Evolutionary conservation across 2,888 invertebrate genomes (phyloP), one percentile per base, ranked within the genome.

Genomic region (Drosophila ustulata): DNA sequence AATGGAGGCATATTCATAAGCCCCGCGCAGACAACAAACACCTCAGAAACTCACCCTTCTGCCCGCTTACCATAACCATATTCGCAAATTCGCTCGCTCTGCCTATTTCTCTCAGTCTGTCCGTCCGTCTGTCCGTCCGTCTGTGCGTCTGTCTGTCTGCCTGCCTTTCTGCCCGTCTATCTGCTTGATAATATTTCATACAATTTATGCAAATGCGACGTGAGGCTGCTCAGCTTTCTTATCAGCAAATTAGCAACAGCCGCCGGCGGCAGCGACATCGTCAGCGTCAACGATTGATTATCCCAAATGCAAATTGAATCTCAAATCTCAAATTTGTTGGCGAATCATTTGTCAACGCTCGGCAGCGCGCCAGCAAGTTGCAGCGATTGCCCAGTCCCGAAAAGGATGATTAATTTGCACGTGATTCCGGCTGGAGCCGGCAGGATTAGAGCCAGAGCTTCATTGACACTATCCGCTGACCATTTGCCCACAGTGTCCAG

Each of bases 261-360:
- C 68, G 67, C 39, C 39, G 39, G 39, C 39, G 39, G 13, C 39
- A 39, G 62, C 71, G 47, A 32, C 7, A 32, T 9, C 13, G 43
- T 1, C 37, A 37, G 25, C 8, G 64, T 47, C 73, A 49, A 71
- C 76, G 78, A 85, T 83, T 85, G 83, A 81, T 83, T 82, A 83
- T 85, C 71, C 77, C 56, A 77, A 85, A 82, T 75, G 85, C 82
- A 83, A 83, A 85, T 85, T 83, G 81, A 75, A 83, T 62, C 64
- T 46, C 30, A 56, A 70, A 59, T 41, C 26, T 32, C 47, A 57
- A 47, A 41, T 37, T 52, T 30, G 41, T 45, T 37, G 8, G 51
- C 28, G 5, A 28, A 75, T 74, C 75, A 78, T 78, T 78, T 78
- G 77, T 78, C 77, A 78, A 72, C 41, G 50, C 34, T 32, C 62